Base-by-base conservation (phyloP, 2,888 invertebrate genomes). In the Mesorhabditis spiculigera region DNA sequence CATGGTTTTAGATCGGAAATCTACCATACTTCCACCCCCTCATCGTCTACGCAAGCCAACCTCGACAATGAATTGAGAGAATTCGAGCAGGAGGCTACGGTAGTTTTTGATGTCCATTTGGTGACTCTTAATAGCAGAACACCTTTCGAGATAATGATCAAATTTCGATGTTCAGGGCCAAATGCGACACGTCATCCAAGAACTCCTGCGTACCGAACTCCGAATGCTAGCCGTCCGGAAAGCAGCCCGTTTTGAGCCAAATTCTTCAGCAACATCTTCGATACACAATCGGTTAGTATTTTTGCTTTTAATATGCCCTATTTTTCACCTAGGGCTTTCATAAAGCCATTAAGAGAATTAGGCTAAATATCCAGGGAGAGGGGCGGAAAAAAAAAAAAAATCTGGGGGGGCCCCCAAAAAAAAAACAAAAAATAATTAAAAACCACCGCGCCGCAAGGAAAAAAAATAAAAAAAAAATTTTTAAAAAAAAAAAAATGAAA, bases 1-100 rank as follows among this genome's bases (percentile, higher is more conserved):
- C 58, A 13, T 13, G n/a, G 41, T 28, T 70, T 61, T 41, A 70
- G 72, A 42, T 78, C 78, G 0, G 77, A 78, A 63, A 70, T 71
- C 5, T 78, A 78, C 65, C 74, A 76, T 41, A 78, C 78, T 16
- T 78, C 78, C 5, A 78, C 78, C 41, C 78, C 78, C 5, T 78
- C 78, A 8, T 78, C 78, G n/a, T 77, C 77, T 66, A 77, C 76
- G 16, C 42, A 45, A 43, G 28, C 65, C 43, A 67, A 64, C 45
- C 65, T 68, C 58, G 72, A 72, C 42, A 66, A 50, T 16, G 69
- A 63, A 50, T n/a, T 50, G 10, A 10, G 58, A 10, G 58, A 50
- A 50, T 50, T 50, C n/a, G 58, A 50, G n/a, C 58, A 50, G n/a
- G 58, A 50, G n/a, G 8, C 58, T 50, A 50, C 58, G 58, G 58